Percentiles rank a stretch among this genome's conserved stretches.
These are phyloP conservation scores for Electrophaes corylata DNA, from an alignment of 2,888 invertebrate species.

Conservation along the genomic window DNA sequence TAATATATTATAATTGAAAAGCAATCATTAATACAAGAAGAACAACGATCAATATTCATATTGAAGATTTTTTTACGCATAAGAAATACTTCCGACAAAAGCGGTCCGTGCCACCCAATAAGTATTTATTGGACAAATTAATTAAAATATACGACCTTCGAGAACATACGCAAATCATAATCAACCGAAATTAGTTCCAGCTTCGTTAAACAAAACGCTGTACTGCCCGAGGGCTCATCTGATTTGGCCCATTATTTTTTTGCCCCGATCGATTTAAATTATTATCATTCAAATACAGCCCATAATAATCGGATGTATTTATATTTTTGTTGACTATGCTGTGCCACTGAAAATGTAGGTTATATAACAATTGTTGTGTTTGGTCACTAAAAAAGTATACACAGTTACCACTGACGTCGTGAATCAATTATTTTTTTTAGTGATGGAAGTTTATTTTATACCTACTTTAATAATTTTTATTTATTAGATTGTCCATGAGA, in stretches of 20 bases:
- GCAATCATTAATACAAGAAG: too few species aligned
- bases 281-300: constrained; percentile 25
- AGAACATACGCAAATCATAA: constrained; percentile 49
- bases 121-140: constrained; percentile 51
- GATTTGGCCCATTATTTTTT: constrained; percentile 57
- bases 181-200: constrained; percentile 50
- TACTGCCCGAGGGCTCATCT: constrained; percentile 58
- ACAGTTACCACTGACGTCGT: too few species aligned
- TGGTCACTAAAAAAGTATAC: too few species aligned
- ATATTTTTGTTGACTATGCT: too few species aligned
- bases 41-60: too few species aligned
- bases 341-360: too few species aligned
- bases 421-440: too few species aligned
- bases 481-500: too few species aligned
- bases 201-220: constrained; percentile 54
- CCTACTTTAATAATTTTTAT: too few species aligned
- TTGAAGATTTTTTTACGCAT: not conserved
- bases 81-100: constrained; percentile 10
- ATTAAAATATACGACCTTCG: constrained; percentile 52
- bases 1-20: too few species aligned
- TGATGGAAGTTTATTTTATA: too few species aligned
- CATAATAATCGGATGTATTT: not conserved
- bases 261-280: constrained; percentile 32
- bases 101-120: constrained; percentile 45
- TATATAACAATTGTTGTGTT: too few species aligned